Percentiles rank a stretch among this genome's conserved stretches.
Evolutionary conservation across 2,797 vertebrate species (phyloP).

Genomic region (Halcyon leucocephala): DNA sequence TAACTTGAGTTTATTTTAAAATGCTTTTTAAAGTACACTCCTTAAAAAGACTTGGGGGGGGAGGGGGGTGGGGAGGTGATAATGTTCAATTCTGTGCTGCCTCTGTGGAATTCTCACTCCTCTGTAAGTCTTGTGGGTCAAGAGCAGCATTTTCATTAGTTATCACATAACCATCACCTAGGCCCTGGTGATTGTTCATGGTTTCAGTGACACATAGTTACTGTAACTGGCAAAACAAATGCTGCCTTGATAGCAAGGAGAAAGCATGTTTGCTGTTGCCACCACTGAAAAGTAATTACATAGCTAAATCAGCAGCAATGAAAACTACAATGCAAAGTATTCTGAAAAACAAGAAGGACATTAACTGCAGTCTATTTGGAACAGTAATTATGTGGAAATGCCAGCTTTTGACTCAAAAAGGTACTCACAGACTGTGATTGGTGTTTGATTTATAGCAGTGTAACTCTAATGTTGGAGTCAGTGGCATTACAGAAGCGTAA

Average conservation of each 20-base stretch:
- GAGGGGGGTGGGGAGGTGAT: too few relatives aligned
- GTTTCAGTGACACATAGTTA: conserved; percentile 50
- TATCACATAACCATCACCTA: neutral
- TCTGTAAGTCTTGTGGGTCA: neutral
- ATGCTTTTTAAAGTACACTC: neutral
- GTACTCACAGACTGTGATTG: neutral
- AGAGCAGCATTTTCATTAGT: neutral
- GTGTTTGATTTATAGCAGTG: conserved; percentile 1
- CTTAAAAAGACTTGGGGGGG: neutral
- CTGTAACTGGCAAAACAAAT: conserved; percentile 50
- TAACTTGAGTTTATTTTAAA: neutral
- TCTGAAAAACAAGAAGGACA: conserved; percentile 12
- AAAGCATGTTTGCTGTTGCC: conserved; percentile 25
- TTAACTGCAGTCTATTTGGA: conserved; percentile 11
- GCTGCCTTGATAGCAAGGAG: conserved; percentile 19
- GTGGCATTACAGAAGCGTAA: neutral
- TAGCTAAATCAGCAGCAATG: conserved; percentile 25
- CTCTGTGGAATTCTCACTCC: neutral
- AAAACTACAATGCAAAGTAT: conserved; percentile 43
- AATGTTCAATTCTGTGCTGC: neutral
- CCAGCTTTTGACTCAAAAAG: neutral
- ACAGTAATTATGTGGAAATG: conserved; percentile 1
- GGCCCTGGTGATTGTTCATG: neutral
- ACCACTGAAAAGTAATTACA: conserved; percentile 62
- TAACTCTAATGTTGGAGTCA: neutral